A percentile compares a stretch with the other conserved stretches of the same genome.
Conservation (phyloP, 2,113 vertebrate genomes). For the Zosterops japonicus region DNA sequence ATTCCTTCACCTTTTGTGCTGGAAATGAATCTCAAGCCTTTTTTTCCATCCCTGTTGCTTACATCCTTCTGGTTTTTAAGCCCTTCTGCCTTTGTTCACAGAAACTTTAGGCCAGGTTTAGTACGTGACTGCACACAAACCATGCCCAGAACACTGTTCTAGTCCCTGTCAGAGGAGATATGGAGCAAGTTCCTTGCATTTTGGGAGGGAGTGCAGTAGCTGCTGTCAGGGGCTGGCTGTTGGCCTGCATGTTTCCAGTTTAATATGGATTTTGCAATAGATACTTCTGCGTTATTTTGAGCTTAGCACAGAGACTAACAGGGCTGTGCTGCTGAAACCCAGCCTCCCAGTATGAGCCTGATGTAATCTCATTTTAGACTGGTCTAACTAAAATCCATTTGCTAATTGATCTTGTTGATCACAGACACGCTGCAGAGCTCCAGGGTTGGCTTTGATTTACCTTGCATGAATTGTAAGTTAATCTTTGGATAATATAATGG, state of each 20-base stretch:
- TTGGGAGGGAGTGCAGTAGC: not conserved
- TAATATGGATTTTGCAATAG: not conserved
- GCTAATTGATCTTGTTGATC: constrained; percentile 1
- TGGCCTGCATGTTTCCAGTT: not conserved
- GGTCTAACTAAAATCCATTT: not conserved
- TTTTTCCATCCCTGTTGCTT: not conserved
- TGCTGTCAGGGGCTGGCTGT: not conserved
- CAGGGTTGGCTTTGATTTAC: not conserved
- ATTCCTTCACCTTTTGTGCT: not conserved
- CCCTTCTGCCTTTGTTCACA: not conserved
- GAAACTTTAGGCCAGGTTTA: not conserved
- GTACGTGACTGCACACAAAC: too few species aligned
- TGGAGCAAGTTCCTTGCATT: not conserved
- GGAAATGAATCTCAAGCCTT: not conserved
- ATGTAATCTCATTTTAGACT: constrained; percentile 4
- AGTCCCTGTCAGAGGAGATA: not conserved
- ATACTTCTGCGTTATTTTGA: not conserved
- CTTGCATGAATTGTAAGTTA: not conserved
- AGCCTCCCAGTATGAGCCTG: not conserved
- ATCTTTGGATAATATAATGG: not conserved
- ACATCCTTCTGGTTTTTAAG: not conserved
- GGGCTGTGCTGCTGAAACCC: not conserved
- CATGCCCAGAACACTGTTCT: not conserved
- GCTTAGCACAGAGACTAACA: not conserved
- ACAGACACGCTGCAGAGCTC: not conserved